A percentile compares a stretch with the other conserved stretches of the same genome.
These are phyloP conservation scores for Aplocera efformata DNA, from an alignment of 2,888 invertebrate genomes.

Conservation along the genomic window DNA sequence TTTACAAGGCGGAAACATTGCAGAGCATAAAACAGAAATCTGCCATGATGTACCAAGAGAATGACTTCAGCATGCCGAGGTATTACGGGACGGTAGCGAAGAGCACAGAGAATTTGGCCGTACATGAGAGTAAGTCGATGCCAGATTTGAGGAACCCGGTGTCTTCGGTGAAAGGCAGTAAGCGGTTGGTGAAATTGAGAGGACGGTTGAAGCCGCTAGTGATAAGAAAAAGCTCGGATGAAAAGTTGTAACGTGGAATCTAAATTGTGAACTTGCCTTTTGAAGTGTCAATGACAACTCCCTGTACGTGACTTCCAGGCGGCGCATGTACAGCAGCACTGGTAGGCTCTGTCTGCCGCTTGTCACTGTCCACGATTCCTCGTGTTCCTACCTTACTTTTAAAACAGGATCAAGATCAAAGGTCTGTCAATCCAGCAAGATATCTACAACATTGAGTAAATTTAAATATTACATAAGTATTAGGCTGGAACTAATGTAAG, in stretches of 20 bases:
- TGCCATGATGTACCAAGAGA: constrained; percentile 68
- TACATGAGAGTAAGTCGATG: constrained; percentile 75
- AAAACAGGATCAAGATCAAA: no score
- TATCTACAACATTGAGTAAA: no score
- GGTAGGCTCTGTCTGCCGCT: no score
- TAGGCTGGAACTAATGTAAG: no score
- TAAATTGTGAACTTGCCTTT: no score
- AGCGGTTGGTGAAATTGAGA: constrained; percentile 66
- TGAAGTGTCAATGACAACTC: no score
- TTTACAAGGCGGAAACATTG: constrained; percentile 67
- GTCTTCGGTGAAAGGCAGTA: constrained; percentile 60
- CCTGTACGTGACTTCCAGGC: no score
- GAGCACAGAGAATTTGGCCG: constrained; percentile 44
- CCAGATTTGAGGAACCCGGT: constrained; percentile 64
- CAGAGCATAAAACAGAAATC: constrained; percentile 77
- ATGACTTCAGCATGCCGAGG: constrained; percentile 83
- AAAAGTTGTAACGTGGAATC: constrained; percentile 42
- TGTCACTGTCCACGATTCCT: no score
- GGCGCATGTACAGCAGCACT: no score
- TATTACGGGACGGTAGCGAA: constrained; percentile 75
- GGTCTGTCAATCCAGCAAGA: no score
- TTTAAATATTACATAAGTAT: no score
- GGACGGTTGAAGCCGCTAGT: constrained; percentile 70
- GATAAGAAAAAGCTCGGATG: constrained; percentile 70
- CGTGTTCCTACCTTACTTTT: no score